Evolutionary conservation across 2,113 vertebrate genomes (phyloP), one percentile per base, ranked within the genome.

Genomic region (Leptosomus discolor): DNA sequence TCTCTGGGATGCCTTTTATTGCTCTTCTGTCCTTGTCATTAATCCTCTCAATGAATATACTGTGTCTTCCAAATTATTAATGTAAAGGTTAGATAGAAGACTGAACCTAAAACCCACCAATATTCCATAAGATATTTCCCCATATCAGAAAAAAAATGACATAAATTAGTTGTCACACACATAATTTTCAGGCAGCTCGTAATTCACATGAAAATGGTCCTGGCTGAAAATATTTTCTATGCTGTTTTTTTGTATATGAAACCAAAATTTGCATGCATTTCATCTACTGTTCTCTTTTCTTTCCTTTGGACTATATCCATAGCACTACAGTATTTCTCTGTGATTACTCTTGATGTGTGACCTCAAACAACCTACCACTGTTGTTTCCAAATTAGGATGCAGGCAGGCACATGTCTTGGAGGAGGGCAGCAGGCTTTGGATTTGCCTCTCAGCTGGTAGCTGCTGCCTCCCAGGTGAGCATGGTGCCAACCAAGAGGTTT

Each of bases 1-100:
- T 96, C 68, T 84, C 76, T 81, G 30, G 41, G 46, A 91, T 81
- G 63, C 22, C 26, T 95, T 86, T 86, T 88, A 88, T 84, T 88
- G 30, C 21, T 91, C 39, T 92, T 89, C 64, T 86, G 39, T 68
- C 56, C 75, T 91, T 91, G 51, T 63, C 71, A 95, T 86, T 90
- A 96, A 80, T 86, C 56, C 83, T 80, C 36, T 67, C 39, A 70
- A 64, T 89, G 34, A 94, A 89, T 93, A 84, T 75, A 71, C 17
- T 24, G 11, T 64, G 18, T 88, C 46, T 74, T 93, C 79, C 64
- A 95, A 90, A 94, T 93, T 94, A 94, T 78, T 95, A 60, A 93
- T 82, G 36, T 71, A 76, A 74, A 96, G 71, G 43, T 91, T 87
- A 92, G 86, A 56, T 68, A 88, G 88, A 73, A 96, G n/a, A 61